phyloP scores from a whole-genome alignment of 1,140 invertebrate genomes.

The Cotesia typhae region DNA sequence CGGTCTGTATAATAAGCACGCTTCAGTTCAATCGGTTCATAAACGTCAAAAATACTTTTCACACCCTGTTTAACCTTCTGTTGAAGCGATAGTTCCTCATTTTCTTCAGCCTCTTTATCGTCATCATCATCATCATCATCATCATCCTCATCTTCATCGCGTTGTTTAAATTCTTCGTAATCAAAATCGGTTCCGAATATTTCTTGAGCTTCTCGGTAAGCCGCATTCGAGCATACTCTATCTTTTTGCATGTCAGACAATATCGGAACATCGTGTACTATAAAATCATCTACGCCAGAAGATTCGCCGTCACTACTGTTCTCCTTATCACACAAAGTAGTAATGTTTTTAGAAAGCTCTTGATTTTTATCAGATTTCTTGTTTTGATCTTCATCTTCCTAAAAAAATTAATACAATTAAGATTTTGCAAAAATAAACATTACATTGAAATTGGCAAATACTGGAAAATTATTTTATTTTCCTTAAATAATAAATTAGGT shows the following conservation, averaged over 20 bases:
- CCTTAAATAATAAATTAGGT: no score
- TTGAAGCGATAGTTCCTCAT: conserved; percentile 70
- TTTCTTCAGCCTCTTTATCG: conserved; percentile 77
- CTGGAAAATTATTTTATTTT: no score
- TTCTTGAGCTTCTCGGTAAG: conserved; percentile 97
- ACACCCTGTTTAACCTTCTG: conserved; percentile 80
- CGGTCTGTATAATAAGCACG: conserved; percentile 93
- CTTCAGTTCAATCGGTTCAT: conserved; percentile 96
- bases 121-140: conserved; percentile 78
- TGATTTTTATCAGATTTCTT: conserved; percentile 69
- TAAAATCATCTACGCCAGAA: conserved; percentile 94
- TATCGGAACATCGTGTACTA: conserved; percentile 97
- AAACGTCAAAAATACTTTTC: conserved; percentile 94
- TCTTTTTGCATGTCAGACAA: conserved; percentile 85
- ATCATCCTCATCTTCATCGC: conserved; percentile 83
- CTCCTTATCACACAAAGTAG: conserved; percentile 52
- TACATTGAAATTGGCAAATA: no score
- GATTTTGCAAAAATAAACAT: background rate
- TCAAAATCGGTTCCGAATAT: conserved; percentile 99
- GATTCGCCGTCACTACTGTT: conserved; percentile 82
- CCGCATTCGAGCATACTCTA: conserved; percentile 72
- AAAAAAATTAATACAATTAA: conserved; percentile 13
- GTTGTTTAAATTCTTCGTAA: conserved; percentile 92
- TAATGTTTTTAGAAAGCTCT: conserved; percentile 57
- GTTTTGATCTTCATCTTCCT: conserved; percentile 82